These are phyloP conservation scores for Norana najaformis DNA, from an alignment of 2,888 invertebrate genomes.

Conservation along the genomic window DNA sequence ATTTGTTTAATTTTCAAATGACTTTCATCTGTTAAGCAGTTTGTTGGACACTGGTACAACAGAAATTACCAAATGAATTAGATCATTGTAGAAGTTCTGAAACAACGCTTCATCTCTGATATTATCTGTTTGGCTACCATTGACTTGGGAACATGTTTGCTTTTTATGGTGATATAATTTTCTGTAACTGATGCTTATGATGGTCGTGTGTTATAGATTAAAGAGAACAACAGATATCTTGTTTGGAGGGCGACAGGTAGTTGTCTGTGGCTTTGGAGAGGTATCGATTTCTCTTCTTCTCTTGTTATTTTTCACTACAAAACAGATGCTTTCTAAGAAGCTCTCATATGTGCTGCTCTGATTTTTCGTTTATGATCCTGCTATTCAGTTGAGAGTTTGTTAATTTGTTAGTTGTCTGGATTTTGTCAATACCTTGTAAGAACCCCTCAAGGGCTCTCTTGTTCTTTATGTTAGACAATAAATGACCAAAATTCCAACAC, in stretches of 20 bases:
- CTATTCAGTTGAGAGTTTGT: not conserved
- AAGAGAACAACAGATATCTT: constrained; percentile 98
- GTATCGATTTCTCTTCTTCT: constrained; percentile 62
- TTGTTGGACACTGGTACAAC: too few relatives aligned
- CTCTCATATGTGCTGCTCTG: not conserved
- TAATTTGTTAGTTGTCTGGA: not conserved
- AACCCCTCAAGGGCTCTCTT: not conserved
- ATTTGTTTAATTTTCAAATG: too few relatives aligned
- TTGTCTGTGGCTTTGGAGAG: constrained; percentile 98
- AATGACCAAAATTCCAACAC: not conserved
- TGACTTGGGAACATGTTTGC: not conserved
- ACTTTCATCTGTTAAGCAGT: too few relatives aligned
- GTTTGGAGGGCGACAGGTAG: constrained; percentile 96
- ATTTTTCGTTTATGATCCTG: not conserved
- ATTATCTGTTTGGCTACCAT: too few relatives aligned
- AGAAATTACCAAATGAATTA: too few relatives aligned
- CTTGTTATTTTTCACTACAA: not conserved
- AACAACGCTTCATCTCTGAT: too few relatives aligned
- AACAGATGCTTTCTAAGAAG: not conserved
- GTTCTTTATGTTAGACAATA: not conserved
- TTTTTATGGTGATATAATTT: not conserved
- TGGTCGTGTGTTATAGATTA: constrained; percentile 65
- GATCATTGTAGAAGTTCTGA: too few relatives aligned
- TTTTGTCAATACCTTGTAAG: not conserved
- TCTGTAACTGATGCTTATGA: not conserved